Conservation (phyloP, 2,113 vertebrate genomes). For the Numenius arquata region DNA sequence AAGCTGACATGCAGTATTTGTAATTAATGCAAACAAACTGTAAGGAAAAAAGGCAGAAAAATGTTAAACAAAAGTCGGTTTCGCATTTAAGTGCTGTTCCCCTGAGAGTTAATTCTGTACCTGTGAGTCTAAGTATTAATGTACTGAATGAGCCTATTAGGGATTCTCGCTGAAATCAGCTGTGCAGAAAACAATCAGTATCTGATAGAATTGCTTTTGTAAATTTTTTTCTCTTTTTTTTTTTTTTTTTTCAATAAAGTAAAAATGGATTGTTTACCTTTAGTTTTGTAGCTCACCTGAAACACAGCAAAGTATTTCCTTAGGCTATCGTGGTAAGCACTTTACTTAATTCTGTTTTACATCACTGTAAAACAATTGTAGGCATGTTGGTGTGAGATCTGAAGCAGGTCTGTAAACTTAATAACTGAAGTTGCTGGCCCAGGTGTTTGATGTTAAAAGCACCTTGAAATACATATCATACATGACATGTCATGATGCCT, state of each 20-base stretch:
- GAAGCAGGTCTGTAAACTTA: neutral
- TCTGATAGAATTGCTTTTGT: neutral
- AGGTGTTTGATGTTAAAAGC: neutral
- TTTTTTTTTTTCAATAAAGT: neutral
- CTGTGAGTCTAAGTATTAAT: neutral
- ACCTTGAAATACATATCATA: neutral
- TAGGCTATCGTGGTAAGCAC: neutral
- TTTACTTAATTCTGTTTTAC: neutral
- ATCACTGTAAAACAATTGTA: neutral
- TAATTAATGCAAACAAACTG: neutral
- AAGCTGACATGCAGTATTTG: neutral
- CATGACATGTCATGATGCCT: fast-evolving
- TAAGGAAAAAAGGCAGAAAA: neutral
- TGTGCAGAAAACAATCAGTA: neutral
- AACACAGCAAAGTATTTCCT: neutral
- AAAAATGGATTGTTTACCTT: neutral
- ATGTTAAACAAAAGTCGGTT: neutral
- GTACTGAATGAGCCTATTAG: neutral
- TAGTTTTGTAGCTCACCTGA: neutral
- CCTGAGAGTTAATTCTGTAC: neutral
- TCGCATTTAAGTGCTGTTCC: neutral
- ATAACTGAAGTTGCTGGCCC: neutral
- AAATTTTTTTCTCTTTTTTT: neutral
- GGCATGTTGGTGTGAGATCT: neutral
- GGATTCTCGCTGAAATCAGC: neutral